Evolutionary conservation across 2,797 vertebrate species (phyloP).

Genomic region (Triplophysa bombifrons): DNA sequence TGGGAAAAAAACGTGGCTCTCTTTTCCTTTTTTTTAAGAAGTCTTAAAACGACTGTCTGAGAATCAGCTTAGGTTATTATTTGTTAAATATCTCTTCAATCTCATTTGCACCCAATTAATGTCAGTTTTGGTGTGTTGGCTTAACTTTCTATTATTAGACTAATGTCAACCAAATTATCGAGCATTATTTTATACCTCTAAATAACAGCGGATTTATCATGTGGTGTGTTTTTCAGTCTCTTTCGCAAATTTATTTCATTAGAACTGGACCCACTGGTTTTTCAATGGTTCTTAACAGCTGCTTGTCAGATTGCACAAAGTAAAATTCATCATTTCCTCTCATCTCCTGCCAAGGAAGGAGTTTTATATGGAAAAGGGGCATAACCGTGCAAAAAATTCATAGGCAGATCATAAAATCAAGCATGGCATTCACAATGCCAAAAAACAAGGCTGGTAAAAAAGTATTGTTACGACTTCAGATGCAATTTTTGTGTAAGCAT

Average conservation of each 20-base stretch:
- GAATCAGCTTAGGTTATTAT: too few relatives aligned
- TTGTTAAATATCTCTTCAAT: too few relatives aligned
- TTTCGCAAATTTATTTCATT: neutral
- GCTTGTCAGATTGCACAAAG: neutral
- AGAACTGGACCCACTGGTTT: neutral
- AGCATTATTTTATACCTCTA: neutral
- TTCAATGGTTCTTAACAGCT: neutral
- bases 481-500: neutral
- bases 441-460: neutral
- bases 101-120: too few relatives aligned
- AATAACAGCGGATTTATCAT: neutral
- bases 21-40: too few relatives aligned
- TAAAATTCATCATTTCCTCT: constrained; percentile 18
- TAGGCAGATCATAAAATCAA: constrained; percentile 44
- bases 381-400: constrained; percentile 4
- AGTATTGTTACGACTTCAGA: neutral
- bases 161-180: neutral
- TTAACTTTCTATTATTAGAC: too few relatives aligned
- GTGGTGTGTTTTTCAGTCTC: neutral
- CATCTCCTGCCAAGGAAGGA: neutral
- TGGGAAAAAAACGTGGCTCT: neutral
- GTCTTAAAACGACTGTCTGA: too few relatives aligned
- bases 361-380: constrained; percentile 3
- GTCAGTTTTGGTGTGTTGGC: too few relatives aligned
- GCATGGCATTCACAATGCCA: constrained; percentile 53